These are phyloP conservation scores for Tragelaphus imberbis DNA, from an alignment of 2,113 vertebrate species.

Conservation along the genomic window DNA sequence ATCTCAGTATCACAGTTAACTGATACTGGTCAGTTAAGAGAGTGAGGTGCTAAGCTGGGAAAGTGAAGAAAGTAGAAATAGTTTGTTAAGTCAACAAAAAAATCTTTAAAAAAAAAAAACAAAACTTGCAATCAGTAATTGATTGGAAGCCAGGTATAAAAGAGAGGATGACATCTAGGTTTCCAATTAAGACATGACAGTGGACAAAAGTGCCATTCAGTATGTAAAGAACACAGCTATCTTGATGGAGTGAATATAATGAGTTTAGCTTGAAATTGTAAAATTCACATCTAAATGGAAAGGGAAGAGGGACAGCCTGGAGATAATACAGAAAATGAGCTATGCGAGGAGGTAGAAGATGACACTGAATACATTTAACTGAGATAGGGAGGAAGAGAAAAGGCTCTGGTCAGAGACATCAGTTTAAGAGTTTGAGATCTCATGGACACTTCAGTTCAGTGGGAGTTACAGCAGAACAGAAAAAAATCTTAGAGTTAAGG, in stretches of 20 bases:
- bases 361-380: neutral
- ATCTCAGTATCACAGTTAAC: neutral
- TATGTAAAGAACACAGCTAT: neutral
- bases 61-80: neutral
- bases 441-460: neutral
- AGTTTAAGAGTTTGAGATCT: neutral
- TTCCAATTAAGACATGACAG: neutral
- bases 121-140: neutral
- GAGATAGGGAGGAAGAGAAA: neutral
- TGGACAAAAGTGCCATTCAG: neutral
- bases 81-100: neutral
- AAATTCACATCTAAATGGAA: neutral
- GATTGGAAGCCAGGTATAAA: neutral
- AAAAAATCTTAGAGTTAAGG: neutral
- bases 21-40: neutral
- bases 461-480: neutral
- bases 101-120: neutral
- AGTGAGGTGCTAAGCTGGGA: neutral
- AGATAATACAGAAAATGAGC: neutral
- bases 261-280: neutral
- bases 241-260: neutral
- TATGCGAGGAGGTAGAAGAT: neutral
- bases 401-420: neutral
- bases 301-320: neutral
- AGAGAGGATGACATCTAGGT: no score